Base-by-base conservation (phyloP, 2,888 invertebrate genomes). In the Nomada flava region DNA sequence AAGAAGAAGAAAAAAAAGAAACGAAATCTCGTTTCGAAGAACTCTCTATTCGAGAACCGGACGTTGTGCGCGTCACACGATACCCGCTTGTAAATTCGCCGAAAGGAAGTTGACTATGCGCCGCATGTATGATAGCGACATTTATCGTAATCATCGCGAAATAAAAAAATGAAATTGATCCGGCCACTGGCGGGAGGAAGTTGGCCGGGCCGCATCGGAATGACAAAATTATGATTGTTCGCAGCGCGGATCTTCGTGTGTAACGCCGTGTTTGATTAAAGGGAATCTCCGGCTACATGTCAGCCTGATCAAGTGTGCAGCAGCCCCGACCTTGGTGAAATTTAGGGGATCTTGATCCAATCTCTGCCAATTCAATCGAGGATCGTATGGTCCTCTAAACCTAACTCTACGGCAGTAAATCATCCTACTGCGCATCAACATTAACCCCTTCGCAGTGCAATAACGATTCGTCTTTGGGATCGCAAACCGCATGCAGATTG, bases 211-310 rank as follows among this genome's bases (percentile, higher is more conserved):
- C 73, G 70, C 70, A 68, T 71, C 42, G 55, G 68, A 83, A 82
- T 78, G 78, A 79, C 62, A 47, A 71, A 83, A 83, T 83, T 79
- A 82, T 77, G 74, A 78, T 67, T 72, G 80, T 63, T 7, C 65
- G 57, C 63, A 29, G 50, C 26, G 47, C 55, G 55, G 42, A 55
- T 47, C 47, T 47, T 62, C 29, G 26, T 52, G 20, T 10, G 23
- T 3, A 20, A 23, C 50, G 36, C 44, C 29, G 50, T 15, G 47
- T 7, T 47, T 52, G 76, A 71, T 77, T 62, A 72, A 64, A 78
- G 26, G 53, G 53, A 80, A 73, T 57, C 67, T 29, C 3, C 60
- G 44, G 20, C 53, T 18, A n/a, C 26, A 42, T n/a, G 60, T 65
- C 67, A 9, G 26, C 13, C 29, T 23, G 65, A 55, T 23, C 36